Base-by-base conservation (phyloP, 37 sponge, comb jelly and placozoan genomes). In the Haliclona indistincta region DNA sequence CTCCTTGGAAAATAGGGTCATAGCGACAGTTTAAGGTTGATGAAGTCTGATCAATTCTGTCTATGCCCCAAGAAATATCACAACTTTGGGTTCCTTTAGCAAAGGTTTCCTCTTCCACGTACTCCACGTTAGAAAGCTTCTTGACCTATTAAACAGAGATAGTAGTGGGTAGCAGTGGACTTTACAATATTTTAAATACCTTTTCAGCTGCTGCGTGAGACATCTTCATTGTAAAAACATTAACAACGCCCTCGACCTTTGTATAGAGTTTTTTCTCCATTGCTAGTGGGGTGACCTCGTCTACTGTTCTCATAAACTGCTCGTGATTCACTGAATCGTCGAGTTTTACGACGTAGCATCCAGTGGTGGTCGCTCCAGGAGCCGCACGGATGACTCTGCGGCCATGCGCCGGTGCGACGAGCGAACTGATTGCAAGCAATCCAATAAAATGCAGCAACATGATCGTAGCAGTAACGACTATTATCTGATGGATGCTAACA, bases 21-120 rank as follows among this genome's bases (percentile, higher is more conserved):
- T 86, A 91, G 43, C 19, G 42, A 34, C 34, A 13, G 47, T 91
- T 80, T 0, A 91, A 80, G 8, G 87, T 78, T 8, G 69, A 62
- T 0, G n/a, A 0, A 23, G 33, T 40, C 69, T 91, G 87, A 74
- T 91, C 92, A n/a, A 91, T 32, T 22, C 87, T 66, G 51, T 91
- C 92, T 37, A 79, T 44, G 42, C 68, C 70, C 85, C 85, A 90
- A 38, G 63, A 71, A 5, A 77, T 55, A 1, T 28, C 0, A 28
- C 33, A 55, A 44, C 26, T 53, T 58, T 81, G 71, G 0, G 62
- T 55, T 28, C 87, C 87, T 42, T 23, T 6, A 0, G 77, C 82
- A 54, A 66, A 71, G 3, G 65, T 70, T 33, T 88, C 88, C 56
- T 81, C 83, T 38, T 88, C 88, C 8, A 87, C 49, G 28, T 58